Evolutionary conservation across 2,888 invertebrate genomes (phyloP), one percentile per base, ranked within the genome.

Genomic region (Thymelicus acteon): DNA sequence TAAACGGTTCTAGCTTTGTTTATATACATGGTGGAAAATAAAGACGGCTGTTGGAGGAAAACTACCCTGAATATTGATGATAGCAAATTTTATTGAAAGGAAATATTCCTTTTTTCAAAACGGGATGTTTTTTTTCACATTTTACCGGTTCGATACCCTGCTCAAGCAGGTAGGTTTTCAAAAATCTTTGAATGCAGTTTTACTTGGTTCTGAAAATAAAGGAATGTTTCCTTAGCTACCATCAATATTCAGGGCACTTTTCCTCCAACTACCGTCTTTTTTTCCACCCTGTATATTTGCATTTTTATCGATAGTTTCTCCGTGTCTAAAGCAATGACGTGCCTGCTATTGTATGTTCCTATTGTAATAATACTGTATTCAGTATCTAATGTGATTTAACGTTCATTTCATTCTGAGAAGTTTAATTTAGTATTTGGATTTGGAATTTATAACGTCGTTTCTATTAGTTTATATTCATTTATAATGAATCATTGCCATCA

Each of bases 251-350:
- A 31, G 31, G 3, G 1, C 3, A 5, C 31, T 31, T 31, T 31
- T 24, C 24, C 24, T 24, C 24, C 24, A 24, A 24, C 24, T 24
- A 24, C 24, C 24, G 24, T 24, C 3, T 49, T 49, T 49, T 19
- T 19, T 19, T 2, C 19, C 19, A 19, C 19, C 19, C 19, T 19
- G 19, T 19, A 19, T 19, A 19, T 19, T 54, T 54, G 10, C 54
- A 24, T 54, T 52, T 31, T 54, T 54, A 24, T 54, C 54, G 12
- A 54, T 2, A 12, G 54, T 54, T 54, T 54, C 54, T 12, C 24
- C 54, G 54, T 54, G 54, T 47, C 15, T 57, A 24, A 62, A 58
- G 44, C 24, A 39, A 61, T 52, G n/a, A 24, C 54, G 54, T 24
- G 4, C 3, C 0, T 54, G 12, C 54, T 54, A 54, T 54, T 54